Percentiles rank a stretch among this genome's conserved stretches.
These are phyloP conservation scores for Tokudaia tokunoshimensis DNA, from an alignment of 2,797 vertebrate species.

Conservation along the genomic window DNA sequence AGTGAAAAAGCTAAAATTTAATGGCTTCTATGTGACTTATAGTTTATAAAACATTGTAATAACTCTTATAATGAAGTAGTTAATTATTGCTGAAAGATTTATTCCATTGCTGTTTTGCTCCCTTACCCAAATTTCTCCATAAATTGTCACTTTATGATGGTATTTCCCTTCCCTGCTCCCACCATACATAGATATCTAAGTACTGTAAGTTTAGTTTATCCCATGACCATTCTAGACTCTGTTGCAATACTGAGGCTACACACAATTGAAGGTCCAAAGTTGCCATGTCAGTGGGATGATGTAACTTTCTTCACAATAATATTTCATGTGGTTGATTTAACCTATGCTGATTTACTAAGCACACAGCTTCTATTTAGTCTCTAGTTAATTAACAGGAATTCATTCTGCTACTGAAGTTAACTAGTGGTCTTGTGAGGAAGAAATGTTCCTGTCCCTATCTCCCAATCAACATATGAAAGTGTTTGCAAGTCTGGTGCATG, in stretches of 20 bases:
- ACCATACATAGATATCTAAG: not conserved
- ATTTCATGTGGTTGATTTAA: not conserved
- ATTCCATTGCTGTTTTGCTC: not conserved
- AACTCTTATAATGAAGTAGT: slow-evolving; percentile 35
- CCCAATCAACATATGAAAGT: not conserved
- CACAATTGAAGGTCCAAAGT: not conserved
- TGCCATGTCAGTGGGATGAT: not conserved
- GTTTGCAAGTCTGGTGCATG: slow-evolving; percentile 58
- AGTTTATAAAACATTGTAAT: not conserved
- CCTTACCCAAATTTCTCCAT: not conserved
- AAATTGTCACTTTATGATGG: slow-evolving; percentile 21
- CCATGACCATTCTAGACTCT: not conserved
- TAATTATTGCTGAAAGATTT: slow-evolving; percentile 33
- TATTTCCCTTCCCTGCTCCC: not conserved
- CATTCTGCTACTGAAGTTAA: slow-evolving; percentile 27
- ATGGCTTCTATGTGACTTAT: not conserved
- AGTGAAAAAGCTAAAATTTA: not conserved
- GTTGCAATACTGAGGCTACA: not conserved
- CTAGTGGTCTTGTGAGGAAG: not conserved
- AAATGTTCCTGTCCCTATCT: not conserved
- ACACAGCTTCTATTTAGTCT: not conserved
- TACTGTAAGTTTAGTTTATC: not conserved
- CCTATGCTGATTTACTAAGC: not conserved
- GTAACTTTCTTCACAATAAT: not conserved
- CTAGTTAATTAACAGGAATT: slow-evolving; percentile 27